These are phyloP conservation scores for Toxonevra muliebris DNA, from an alignment of 2,888 invertebrate genomes.

Conservation along the genomic window DNA sequence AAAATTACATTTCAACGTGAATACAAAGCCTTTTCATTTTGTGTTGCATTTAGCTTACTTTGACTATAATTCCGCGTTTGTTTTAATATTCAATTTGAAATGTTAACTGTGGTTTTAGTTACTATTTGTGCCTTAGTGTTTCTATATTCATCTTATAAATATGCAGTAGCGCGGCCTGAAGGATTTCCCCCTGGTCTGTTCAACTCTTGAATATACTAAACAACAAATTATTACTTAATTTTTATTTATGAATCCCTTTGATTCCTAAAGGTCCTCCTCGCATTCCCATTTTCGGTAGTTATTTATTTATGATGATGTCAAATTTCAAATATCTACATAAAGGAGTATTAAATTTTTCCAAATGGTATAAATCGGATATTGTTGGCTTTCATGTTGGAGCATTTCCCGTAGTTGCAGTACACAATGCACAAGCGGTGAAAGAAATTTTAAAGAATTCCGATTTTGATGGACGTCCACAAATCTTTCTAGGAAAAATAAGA, in stretches of 20 bases:
- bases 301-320: slow-evolving; percentile 69
- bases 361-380: slow-evolving; percentile 70
- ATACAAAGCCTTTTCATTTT: no score
- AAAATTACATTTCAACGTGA: no score
- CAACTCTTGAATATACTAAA: not conserved
- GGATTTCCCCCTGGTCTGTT: slow-evolving; percentile 66
- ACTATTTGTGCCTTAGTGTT: slow-evolving; percentile 56
- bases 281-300: slow-evolving; percentile 72
- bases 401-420: slow-evolving; percentile 67
- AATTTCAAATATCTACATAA: slow-evolving; percentile 68
- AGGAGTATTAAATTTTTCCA: slow-evolving; percentile 66
- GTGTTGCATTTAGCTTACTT: no score
- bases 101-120: slow-evolving; percentile 61
- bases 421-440: slow-evolving; percentile 68
- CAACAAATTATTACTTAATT: slow-evolving; percentile 7
- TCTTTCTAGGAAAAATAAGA: slow-evolving; percentile 66
- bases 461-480: slow-evolving; percentile 71
- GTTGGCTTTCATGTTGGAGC: slow-evolving; percentile 70
- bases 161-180: slow-evolving; percentile 64
- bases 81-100: slow-evolving; percentile 36
- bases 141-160: slow-evolving; percentile 60
- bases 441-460: slow-evolving; percentile 70
- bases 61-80: no score
- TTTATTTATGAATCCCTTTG: slow-evolving; percentile 8
- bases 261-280: slow-evolving; percentile 69